These are phyloP conservation scores for Mesoligia furuncula DNA, from an alignment of 2,888 invertebrate species.

Conservation along the genomic window DNA sequence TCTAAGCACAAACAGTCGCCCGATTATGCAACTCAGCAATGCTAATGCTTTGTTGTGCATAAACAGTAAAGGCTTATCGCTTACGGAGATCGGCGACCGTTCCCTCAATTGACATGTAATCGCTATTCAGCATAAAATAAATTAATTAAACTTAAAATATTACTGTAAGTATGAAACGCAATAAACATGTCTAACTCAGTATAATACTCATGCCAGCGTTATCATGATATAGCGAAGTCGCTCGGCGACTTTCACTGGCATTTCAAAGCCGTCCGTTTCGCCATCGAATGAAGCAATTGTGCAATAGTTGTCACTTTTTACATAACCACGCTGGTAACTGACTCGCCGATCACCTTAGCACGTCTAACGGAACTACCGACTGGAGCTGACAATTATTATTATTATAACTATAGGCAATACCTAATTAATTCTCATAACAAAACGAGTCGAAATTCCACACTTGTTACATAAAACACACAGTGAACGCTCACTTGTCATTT, in stretches of 20 bases:
- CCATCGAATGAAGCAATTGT: constrained; percentile 89
- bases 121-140: constrained; percentile 25
- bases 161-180: constrained; percentile 37
- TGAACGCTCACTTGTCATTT: constrained; percentile 11
- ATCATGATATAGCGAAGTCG: constrained; percentile 85
- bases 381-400: constrained; percentile 39
- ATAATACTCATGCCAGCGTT: constrained; percentile 64
- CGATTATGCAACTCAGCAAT: constrained; percentile 28
- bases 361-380: constrained; percentile 58
- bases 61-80: constrained; percentile 24
- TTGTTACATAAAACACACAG: no score
- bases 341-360: constrained; percentile 65
- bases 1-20: constrained; percentile 2
- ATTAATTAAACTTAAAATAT: constrained; percentile 45
- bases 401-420: background rate
- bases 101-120: constrained; percentile 24
- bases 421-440: constrained; percentile 12
- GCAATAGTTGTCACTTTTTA: constrained; percentile 89
- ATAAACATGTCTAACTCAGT: constrained; percentile 49
- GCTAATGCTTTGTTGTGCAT: constrained; percentile 6
- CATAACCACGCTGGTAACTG: constrained; percentile 79
- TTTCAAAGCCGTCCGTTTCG: constrained; percentile 87
- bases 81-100: constrained; percentile 21
- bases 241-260: constrained; percentile 89
- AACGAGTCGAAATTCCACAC: background rate